A percentile compares a stretch with the other conserved stretches of the same genome.
These are phyloP conservation scores for Diploptera punctata DNA, from an alignment of 2,888 invertebrate genomes.

Conservation along the genomic window DNA sequence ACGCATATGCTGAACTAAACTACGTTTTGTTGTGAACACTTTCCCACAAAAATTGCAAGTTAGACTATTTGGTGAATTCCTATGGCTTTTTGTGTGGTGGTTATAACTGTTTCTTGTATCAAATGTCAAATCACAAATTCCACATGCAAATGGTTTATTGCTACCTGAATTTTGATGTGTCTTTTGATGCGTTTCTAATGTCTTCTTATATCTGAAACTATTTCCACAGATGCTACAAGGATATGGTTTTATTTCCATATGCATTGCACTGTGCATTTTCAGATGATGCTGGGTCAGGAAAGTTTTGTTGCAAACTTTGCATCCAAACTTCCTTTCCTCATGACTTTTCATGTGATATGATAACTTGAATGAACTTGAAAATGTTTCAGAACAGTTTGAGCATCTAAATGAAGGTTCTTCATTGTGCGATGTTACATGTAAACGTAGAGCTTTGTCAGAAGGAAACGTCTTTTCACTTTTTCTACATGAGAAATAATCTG, in stretches of 20 bases:
- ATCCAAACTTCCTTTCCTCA: slow-evolving; percentile 7
- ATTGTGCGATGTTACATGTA: neutral
- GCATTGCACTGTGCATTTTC: slow-evolving; percentile 23
- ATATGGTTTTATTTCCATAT: slow-evolving; percentile 5
- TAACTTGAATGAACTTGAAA: slow-evolving; percentile 26
- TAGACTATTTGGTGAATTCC: neutral
- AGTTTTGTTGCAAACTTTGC: slow-evolving; percentile 1
- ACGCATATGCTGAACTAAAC: neutral
- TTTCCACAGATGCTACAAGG: neutral
- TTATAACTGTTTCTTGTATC: slow-evolving; percentile 22
- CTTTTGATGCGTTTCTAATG: neutral
- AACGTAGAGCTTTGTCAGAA: neutral
- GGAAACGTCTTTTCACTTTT: slow-evolving; percentile 10
- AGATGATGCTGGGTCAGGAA: slow-evolving; percentile 12
- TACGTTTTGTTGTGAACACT: slow-evolving; percentile 13
- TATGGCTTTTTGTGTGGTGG: slow-evolving; percentile 19
- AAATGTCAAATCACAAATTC: slow-evolving; percentile 18
- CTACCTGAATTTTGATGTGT: slow-evolving; percentile 1
- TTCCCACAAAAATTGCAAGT: slow-evolving; percentile 16
- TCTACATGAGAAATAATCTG: slow-evolving; percentile 17
- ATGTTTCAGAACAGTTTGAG: slow-evolving; percentile 26
- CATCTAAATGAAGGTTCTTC: slow-evolving; percentile 11
- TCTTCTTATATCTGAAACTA: slow-evolving; percentile 9
- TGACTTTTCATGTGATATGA: slow-evolving; percentile 20
- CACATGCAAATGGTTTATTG: slow-evolving; percentile 22